Evolutionary conservation across 1,140 invertebrate genomes (phyloP), one percentile per base, ranked within the genome.

Genomic region (Idris sp.): DNA sequence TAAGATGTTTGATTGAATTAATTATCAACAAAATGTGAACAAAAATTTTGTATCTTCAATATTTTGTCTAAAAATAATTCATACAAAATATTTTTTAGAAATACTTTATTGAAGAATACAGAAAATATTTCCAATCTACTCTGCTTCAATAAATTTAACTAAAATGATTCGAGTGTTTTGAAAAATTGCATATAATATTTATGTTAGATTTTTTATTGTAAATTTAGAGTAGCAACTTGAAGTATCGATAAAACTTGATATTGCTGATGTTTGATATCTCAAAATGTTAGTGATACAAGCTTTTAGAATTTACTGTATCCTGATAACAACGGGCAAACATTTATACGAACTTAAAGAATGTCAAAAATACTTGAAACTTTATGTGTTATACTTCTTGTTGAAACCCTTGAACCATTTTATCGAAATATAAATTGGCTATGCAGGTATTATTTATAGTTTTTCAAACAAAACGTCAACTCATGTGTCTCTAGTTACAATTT

Each of bases 321-420:
- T n/a, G 56, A 61, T 61, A 48, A 40, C 31, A 48, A 40, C 33
- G 25, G 18, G 4, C 13, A 10, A 59, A 59, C 40, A 48, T 61
- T 30, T 48, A 11, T 40, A 38, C 33, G 30, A 61, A 22, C 35
- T 53, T 13, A 40, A 40, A n/a, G 6, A 19, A 28, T 4, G 14
- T 59, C 15, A 11, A 10, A 46, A 38, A 15, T 38, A 38, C 38
- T 61, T 13, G 40, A 61, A 61, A 61, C 43, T 61, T 44, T 44
- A 44, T 28, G 30, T 61, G 43, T 61, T 28, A 30, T 15, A 38
- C 10, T 4, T 2, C 15, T 28, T 8, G 31, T 16, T 41, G 51
- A 54, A 43, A 58, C 14, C 38, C 14, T 58, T 58, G 40, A 43
- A 35, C 44, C 25, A 58, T 58, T 43, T 40, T 14, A 15, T 15